Conservation (phyloP, 2,888 invertebrate genomes). For the Cremastinae sp. region DNA sequence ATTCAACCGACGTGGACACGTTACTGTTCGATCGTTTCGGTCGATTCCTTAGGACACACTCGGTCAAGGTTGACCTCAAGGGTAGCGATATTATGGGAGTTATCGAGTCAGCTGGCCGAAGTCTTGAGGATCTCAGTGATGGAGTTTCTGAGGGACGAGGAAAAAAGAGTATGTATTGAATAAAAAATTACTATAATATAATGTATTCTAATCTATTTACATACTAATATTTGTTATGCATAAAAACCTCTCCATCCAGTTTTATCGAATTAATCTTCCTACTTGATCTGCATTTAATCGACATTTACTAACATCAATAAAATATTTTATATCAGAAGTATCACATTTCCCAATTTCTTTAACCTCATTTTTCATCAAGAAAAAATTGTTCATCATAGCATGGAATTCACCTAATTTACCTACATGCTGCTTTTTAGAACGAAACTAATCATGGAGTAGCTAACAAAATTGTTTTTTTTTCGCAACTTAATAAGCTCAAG, state of each 20-base stretch:
- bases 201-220: background rate
- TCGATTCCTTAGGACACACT: conserved; percentile 89
- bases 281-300: too few relatives aligned
- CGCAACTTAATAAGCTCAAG: background rate
- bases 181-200: background rate
- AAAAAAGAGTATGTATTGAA: conserved; percentile 83
- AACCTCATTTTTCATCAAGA: too few relatives aligned
- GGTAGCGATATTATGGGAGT: conserved; percentile 91
- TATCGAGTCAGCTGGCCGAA: conserved; percentile 89
- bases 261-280: too few relatives aligned
- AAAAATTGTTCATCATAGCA: too few relatives aligned
- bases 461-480: too few relatives aligned
- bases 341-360: too few relatives aligned
- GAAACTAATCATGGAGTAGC: too few relatives aligned
- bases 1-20: conserved; percentile 82
- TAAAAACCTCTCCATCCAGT: too few relatives aligned
- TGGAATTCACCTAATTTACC: too few relatives aligned
- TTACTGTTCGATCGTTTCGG: conserved; percentile 86
- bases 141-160: conserved; percentile 87
- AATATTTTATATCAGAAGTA: too few relatives aligned
- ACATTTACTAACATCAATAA: background rate
- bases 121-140: conserved; percentile 84
- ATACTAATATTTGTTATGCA: too few relatives aligned
- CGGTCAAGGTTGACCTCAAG: conserved; percentile 91
- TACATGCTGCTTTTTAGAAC: too few relatives aligned